phyloP scores from a whole-genome alignment of 2,888 invertebrate genomes.

The Scrobipalpa costella region DNA sequence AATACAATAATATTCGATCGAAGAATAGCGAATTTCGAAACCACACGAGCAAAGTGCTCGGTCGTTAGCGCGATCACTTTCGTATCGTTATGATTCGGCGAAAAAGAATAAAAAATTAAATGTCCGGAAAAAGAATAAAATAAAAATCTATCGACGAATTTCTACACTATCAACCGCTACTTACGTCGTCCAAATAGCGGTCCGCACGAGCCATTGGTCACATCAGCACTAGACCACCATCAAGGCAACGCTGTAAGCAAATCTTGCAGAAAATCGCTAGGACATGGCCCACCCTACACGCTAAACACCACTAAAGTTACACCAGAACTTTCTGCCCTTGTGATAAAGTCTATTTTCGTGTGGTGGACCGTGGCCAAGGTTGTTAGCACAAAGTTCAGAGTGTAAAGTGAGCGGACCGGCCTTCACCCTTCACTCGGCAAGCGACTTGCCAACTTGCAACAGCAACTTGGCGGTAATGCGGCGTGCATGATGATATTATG shows the following conservation, averaged over 20 bases:
- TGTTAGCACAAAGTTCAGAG: slow-evolving; percentile 4
- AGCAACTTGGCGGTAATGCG: background rate
- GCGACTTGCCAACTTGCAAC: background rate
- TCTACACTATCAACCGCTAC: background rate
- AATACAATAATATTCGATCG: background rate
- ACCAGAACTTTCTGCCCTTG: background rate
- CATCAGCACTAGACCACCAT: background rate
- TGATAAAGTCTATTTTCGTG: background rate
- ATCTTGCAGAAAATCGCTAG: background rate
- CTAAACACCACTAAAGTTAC: background rate
- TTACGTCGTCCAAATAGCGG: background rate
- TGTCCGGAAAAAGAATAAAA: too few relatives aligned
- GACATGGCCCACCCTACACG: background rate
- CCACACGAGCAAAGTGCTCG: too few relatives aligned
- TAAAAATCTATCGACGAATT: too few relatives aligned
- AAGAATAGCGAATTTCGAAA: background rate
- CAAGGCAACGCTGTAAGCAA: background rate
- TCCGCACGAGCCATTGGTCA: background rate
- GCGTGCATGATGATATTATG: slow-evolving; percentile 1
- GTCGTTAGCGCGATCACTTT: too few relatives aligned
- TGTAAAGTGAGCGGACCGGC: background rate
- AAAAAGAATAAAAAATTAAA: too few relatives aligned
- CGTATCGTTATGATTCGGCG: too few relatives aligned
- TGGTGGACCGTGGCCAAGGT: background rate
- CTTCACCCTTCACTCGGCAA: background rate